A percentile compares a stretch with the other conserved stretches of the same genome.
phyloP scores from a whole-genome alignment of 2,797 vertebrate species.

The Hipposideros larvatus region DNA sequence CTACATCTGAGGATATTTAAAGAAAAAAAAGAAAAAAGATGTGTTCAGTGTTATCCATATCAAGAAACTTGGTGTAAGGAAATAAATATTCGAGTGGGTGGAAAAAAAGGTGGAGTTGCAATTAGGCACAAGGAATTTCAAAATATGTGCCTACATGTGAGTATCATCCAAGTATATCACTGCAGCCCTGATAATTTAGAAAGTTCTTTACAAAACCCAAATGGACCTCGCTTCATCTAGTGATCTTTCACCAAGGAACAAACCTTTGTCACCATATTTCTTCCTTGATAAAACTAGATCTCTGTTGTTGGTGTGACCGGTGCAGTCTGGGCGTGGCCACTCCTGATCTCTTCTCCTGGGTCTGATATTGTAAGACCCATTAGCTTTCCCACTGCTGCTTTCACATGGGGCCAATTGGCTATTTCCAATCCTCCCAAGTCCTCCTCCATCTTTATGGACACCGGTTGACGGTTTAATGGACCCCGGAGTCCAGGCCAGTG shows the following conservation, averaged over 20 bases:
- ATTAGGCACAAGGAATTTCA: background rate
- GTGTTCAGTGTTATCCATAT: background rate
- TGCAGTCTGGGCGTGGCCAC: background rate
- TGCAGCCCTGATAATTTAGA: background rate
- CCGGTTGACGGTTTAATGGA: background rate
- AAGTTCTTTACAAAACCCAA: conserved; percentile 6
- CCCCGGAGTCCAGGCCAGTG: background rate
- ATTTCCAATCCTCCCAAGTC: background rate
- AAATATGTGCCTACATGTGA: background rate
- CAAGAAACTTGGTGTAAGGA: background rate
- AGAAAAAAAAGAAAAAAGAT: background rate
- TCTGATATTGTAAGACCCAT: background rate
- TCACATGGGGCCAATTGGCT: background rate
- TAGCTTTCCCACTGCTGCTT: background rate
- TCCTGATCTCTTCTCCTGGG: background rate
- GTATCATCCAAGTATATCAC: background rate
- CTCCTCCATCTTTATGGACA: background rate
- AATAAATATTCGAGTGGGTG: background rate
- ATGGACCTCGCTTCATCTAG: background rate
- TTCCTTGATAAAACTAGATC: conserved; percentile 10
- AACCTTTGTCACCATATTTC: background rate
- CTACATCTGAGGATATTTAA: background rate
- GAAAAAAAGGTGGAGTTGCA: background rate
- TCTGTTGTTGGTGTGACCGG: background rate
- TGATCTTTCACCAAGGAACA: background rate